phyloP scores from a whole-genome alignment of 2,888 invertebrate species.

The Drosophila putrida region DNA sequence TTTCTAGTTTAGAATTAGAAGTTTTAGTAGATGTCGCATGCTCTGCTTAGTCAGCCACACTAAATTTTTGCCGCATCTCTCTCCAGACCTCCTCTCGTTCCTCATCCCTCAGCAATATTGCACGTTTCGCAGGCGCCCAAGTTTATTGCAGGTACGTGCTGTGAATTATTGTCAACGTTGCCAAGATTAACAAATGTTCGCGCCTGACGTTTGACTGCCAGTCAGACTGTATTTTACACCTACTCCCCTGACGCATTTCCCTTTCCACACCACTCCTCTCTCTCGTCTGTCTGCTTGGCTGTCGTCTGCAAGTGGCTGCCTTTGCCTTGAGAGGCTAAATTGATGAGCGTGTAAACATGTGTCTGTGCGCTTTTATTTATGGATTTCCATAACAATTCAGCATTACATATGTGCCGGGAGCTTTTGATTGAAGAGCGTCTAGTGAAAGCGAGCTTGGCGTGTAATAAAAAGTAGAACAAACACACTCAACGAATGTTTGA shows the following conservation, averaged over 20 bases:
- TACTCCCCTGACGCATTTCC: not conserved
- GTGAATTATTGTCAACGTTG: constrained; percentile 74
- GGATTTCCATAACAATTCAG: constrained; percentile 77
- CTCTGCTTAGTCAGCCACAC: constrained; percentile 6
- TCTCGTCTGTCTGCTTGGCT: not conserved
- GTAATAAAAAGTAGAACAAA: constrained; percentile 26
- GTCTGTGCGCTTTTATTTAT: constrained; percentile 76
- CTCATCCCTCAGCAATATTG: not conserved
- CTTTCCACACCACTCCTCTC: not conserved
- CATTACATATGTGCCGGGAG: constrained; percentile 70
- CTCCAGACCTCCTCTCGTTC: not conserved
- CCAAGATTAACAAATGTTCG: constrained; percentile 74
- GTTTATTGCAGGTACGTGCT: constrained; percentile 77
- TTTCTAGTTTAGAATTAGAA: constrained; percentile 29
- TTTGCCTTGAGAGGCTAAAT: constrained; percentile 54
- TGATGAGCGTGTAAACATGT: constrained; percentile 80
- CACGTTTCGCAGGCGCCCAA: constrained; percentile 30
- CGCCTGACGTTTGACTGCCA: constrained; percentile 70
- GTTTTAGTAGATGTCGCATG: constrained; percentile 22
- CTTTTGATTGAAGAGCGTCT: constrained; percentile 74
- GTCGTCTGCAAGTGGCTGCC: constrained; percentile 16
- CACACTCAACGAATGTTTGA: constrained; percentile 39
- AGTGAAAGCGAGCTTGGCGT: constrained; percentile 23
- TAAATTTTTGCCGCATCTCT: not conserved
- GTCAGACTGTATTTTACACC: constrained; percentile 31